phyloP scores from a whole-genome alignment of 37 sponge, comb jelly and placozoan genomes.

The Ianthella basta region DNA sequence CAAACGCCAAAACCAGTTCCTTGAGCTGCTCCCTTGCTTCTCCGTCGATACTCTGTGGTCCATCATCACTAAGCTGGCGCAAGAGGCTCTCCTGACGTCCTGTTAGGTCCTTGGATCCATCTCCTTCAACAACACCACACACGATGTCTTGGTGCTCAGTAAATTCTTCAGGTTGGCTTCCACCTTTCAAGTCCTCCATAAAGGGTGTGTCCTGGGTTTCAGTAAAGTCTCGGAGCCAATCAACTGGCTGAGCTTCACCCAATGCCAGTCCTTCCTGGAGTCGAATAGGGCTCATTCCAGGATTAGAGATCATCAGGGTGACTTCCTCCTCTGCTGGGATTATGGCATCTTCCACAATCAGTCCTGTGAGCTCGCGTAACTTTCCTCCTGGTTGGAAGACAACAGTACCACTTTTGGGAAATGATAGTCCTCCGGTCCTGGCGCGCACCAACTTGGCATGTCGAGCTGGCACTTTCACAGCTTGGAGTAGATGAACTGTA shows the following conservation, averaged over 20 bases:
- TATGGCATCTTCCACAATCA: conserved; percentile 7
- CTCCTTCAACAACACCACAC: neutral
- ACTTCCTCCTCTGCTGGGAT: neutral
- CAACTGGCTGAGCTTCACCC: neutral
- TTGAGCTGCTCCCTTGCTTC: neutral
- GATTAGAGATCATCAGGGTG: conserved; percentile 34
- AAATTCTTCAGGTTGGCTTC: too few species aligned
- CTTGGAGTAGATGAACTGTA: conserved; percentile 41
- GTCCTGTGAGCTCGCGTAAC: neutral
- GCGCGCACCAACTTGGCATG: conserved; percentile 27
- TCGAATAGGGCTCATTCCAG: conserved; percentile 3
- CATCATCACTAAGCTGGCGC: too few species aligned
- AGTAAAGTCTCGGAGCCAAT: neutral
- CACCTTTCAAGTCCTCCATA: too few species aligned
- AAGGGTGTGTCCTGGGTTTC: neutral
- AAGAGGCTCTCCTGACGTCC: neutral
- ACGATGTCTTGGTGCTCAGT: neutral
- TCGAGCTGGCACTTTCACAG: conserved; percentile 38
- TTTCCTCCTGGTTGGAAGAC: conserved; percentile 26
- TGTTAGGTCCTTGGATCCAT: neutral
- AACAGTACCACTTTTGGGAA: neutral
- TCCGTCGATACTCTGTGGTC: neutral
- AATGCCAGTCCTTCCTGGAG: conserved; percentile 37
- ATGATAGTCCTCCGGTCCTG: neutral
- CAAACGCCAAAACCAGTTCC: neutral